Evolutionary conservation across 2,113 vertebrate species (phyloP).

Genomic region (Pionites leucogaster): DNA sequence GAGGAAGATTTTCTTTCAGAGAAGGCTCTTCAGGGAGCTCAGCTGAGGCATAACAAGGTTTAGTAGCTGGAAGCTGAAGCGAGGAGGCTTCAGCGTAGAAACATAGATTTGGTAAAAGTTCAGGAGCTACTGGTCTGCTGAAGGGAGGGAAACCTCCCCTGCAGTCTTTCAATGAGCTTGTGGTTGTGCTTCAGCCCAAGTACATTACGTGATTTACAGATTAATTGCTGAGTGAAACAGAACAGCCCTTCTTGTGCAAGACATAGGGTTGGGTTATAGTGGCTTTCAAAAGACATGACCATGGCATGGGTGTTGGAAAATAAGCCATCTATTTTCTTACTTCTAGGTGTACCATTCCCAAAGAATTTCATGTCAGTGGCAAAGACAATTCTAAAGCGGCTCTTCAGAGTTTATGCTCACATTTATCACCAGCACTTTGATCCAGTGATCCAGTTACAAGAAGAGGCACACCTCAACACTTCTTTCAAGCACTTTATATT

Average conservation of each 20-base stretch:
- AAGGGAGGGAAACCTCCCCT: not conserved
- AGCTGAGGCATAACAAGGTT: not conserved
- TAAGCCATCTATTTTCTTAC: not conserved
- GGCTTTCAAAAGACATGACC: not conserved
- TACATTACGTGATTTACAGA: too few species aligned
- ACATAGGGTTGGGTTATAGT: not conserved
- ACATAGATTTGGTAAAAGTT: not conserved
- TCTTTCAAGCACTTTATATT: constrained; percentile 90
- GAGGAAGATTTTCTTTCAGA: not conserved
- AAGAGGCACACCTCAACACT: constrained; percentile 85
- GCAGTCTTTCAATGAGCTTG: not conserved
- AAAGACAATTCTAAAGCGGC: constrained; percentile 84
- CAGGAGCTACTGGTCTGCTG: not conserved
- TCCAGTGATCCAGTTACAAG: constrained; percentile 84
- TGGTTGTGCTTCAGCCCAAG: not conserved
- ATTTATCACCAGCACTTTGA: constrained; percentile 88
- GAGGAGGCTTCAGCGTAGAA: not conserved
- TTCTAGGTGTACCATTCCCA: constrained; percentile 81
- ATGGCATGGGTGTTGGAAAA: fast-evolving
- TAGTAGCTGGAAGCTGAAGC: not conserved
- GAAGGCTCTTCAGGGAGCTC: not conserved
- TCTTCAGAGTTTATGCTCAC: constrained; percentile 84
- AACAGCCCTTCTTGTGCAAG: not conserved
- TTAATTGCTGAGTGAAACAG: fast-evolving
- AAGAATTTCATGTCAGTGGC: constrained; percentile 88